Conservation (phyloP, 2,113 vertebrate species). For the Pogonocichla stellata region DNA sequence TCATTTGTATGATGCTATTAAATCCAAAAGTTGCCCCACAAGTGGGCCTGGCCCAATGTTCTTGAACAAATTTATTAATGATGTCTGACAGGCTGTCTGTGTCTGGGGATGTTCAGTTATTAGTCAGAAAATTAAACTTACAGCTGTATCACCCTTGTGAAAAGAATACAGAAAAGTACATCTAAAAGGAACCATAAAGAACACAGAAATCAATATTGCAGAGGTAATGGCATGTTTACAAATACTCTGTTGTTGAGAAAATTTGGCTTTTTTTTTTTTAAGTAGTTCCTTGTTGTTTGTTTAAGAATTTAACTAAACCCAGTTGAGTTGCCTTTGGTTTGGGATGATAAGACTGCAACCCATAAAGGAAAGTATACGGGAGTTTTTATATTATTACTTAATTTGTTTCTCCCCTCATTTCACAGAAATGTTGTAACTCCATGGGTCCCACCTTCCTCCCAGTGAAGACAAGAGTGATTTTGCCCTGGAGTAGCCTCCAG, state of each 20-base stretch:
- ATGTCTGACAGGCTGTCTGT: neutral
- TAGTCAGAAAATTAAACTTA: conserved; percentile 23
- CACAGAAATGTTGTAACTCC: neutral
- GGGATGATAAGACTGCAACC: neutral
- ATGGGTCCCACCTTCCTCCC: neutral
- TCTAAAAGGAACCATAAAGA: neutral
- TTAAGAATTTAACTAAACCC: neutral
- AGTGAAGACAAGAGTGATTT: neutral
- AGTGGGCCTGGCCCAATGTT: neutral
- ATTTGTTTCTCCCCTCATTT: neutral
- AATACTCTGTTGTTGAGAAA: neutral
- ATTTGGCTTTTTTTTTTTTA: neutral
- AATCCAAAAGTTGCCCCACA: neutral
- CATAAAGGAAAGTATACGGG: neutral
- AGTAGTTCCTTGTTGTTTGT: neutral
- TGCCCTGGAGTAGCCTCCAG: neutral
- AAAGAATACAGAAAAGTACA: conserved; percentile 6
- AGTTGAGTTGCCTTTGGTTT: neutral
- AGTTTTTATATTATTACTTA: neutral
- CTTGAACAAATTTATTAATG: conserved; percentile 8
- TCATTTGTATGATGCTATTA: neutral
- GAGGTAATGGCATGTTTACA: neutral
- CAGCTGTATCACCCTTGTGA: neutral
- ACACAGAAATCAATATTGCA: conserved; percentile 15
- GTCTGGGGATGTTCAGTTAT: conserved; percentile 34